Evolutionary conservation across 1,140 invertebrate species (phyloP), one percentile per base, ranked within the genome.

Genomic region (Caligus rogercresseyi): DNA sequence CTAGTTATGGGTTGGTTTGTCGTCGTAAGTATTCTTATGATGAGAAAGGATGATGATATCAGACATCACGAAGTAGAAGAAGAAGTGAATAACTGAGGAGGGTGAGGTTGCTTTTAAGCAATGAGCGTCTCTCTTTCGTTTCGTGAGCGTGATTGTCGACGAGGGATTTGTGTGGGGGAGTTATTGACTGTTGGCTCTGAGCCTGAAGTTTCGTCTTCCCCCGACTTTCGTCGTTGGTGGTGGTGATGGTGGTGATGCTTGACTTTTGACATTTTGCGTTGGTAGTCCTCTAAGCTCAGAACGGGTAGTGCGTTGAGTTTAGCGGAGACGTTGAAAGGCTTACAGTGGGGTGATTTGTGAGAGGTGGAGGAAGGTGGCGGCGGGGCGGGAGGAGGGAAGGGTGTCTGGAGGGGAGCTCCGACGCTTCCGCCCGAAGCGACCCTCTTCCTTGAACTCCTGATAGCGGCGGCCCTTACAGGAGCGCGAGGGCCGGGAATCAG

Each of bases 361-460:
- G 15, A 20, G 31, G 31, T 43, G 7, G 31, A 43, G n/a, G 31
- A 43, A 43, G 31, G 31, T 11, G 31, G 31, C 31, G n/a, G 7
- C 7, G 31, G 31, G n/a, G n/a, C n/a, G 7, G 31, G 31, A 11
- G 31, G 31, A n/a, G 7, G 7, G 31, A 43, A 43, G 7, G 31
- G 7, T 19, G 21, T 54, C n/a, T 54, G 13, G 4, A 14, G 53
- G 21, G 53, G 53, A 7, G 13, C 53, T 23, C 21, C 20, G 18
- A 2, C 57, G 16, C 21, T 43, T 25, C 26, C 57, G 18, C 25
- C 57, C 57, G 15, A 60, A 11, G 20, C 24, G 54, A 56, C 54
- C 54, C 23, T 25, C 57, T 18, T 60, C 57, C 51, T 31, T 25
- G 4, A 24, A 60, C 26, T 60, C 57, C 21, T 60, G 57, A 25